phyloP scores from a whole-genome alignment of 2,797 vertebrate genomes.

The Ispidina lecontei region DNA sequence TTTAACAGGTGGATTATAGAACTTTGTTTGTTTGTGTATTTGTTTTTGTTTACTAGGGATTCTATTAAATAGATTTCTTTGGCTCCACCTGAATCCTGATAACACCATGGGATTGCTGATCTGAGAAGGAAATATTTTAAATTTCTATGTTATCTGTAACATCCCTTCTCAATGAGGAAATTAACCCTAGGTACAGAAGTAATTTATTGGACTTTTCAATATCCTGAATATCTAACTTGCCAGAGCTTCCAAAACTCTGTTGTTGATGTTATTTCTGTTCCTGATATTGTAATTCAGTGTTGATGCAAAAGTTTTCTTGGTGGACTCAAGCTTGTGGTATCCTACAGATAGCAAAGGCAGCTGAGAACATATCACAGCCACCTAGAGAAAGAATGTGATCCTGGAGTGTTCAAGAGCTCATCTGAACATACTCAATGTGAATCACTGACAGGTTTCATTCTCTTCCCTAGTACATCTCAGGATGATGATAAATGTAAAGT shows the following conservation, averaged over 20 bases:
- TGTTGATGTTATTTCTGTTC: background rate
- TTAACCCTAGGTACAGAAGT: background rate
- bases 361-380: background rate
- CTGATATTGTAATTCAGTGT: background rate
- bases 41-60: background rate
- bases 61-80: background rate
- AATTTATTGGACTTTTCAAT: background rate
- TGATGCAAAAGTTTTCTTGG: background rate
- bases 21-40: background rate
- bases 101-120: background rate
- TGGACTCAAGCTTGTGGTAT: background rate
- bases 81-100: background rate
- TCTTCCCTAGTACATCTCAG: background rate
- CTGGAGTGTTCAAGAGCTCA: background rate
- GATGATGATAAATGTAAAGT: background rate
- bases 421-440: rapidly evolving
- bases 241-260: background rate
- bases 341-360: background rate
- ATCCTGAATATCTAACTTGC: background rate
- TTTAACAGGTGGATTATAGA: background rate
- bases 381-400: background rate
- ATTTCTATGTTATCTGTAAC: background rate
- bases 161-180: background rate
- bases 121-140: background rate
- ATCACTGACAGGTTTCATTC: background rate